Evolutionary conservation across 92 coral and sea anemone species (phyloP).

Genomic region (Siderastrea radians): DNA sequence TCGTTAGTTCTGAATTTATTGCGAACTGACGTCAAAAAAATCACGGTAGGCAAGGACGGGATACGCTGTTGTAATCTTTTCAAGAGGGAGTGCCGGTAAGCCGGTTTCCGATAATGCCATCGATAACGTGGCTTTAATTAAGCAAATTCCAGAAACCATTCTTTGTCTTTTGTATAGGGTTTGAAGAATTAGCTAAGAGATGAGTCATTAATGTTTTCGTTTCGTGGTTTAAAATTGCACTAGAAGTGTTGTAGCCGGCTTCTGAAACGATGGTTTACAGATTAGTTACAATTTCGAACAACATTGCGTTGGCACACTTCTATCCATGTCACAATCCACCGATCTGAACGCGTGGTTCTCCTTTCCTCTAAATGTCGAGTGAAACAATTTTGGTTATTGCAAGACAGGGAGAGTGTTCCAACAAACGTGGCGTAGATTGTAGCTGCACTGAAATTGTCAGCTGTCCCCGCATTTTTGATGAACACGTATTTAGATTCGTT

Average conservation of each 20-base stretch:
- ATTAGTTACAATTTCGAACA: too few relatives aligned
- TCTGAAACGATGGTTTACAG: too few relatives aligned
- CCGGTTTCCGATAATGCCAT: slow-evolving; percentile 1
- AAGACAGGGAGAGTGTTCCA: too few relatives aligned
- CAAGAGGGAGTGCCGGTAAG: background rate
- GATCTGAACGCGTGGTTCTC: too few relatives aligned
- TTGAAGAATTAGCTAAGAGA: slow-evolving; percentile 27
- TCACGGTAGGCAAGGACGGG: background rate
- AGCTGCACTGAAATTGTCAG: too few relatives aligned
- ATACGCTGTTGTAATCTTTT: background rate
- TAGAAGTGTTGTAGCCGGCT: too few relatives aligned
- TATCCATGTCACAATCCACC: too few relatives aligned
- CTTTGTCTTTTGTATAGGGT: background rate
- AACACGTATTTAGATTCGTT: background rate
- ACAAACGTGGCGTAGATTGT: too few relatives aligned
- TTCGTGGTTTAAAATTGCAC: background rate
- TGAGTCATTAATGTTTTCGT: slow-evolving; percentile 3
- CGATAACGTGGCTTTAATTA: slow-evolving; percentile 12
- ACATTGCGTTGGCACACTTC: too few relatives aligned
- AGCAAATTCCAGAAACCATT: background rate
- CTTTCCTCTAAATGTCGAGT: too few relatives aligned
- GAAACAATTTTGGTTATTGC: too few relatives aligned
- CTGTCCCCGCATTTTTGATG: too few relatives aligned
- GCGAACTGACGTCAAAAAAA: background rate
- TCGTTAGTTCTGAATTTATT: background rate